phyloP scores from a whole-genome alignment of 1,140 invertebrate species.

The Polypedilum pembai region DNA sequence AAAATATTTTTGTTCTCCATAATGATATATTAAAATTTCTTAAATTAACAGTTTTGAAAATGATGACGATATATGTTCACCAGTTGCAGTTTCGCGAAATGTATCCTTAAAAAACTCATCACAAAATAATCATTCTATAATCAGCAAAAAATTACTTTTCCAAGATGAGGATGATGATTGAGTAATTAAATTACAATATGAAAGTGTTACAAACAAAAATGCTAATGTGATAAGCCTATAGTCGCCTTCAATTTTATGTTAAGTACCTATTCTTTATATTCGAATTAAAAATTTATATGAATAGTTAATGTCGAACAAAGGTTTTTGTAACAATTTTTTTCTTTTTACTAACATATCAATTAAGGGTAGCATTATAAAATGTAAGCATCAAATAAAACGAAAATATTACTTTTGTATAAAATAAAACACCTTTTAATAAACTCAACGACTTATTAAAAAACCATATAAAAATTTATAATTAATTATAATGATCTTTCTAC shows the following conservation, averaged over 20 bases:
- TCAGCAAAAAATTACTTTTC: background rate
- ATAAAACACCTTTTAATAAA: too few relatives aligned
- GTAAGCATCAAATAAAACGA: too few relatives aligned
- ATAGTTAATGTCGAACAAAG: too few relatives aligned
- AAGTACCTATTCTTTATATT: background rate
- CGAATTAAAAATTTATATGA: too few relatives aligned
- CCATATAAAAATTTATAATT: too few relatives aligned
- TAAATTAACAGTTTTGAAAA: background rate
- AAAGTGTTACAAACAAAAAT: background rate
- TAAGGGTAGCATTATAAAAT: too few relatives aligned
- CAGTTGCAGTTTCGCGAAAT: background rate
- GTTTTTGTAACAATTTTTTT: too few relatives aligned
- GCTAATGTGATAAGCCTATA: background rate
- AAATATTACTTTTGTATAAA: too few relatives aligned
- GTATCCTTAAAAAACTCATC: background rate
- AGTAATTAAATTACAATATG: background rate
- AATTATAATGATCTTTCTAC: too few relatives aligned
- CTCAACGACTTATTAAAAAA: too few relatives aligned
- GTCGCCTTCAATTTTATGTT: background rate
- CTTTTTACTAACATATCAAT: too few relatives aligned
- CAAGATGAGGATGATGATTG: background rate
- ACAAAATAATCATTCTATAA: background rate
- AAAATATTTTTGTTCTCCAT: too few relatives aligned
- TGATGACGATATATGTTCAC: background rate
- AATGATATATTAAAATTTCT: background rate